A percentile compares a stretch with the other conserved stretches of the same genome.
Evolutionary conservation across 2,888 invertebrate species (phyloP).

Genomic region (Sarcophaga rosellei): DNA sequence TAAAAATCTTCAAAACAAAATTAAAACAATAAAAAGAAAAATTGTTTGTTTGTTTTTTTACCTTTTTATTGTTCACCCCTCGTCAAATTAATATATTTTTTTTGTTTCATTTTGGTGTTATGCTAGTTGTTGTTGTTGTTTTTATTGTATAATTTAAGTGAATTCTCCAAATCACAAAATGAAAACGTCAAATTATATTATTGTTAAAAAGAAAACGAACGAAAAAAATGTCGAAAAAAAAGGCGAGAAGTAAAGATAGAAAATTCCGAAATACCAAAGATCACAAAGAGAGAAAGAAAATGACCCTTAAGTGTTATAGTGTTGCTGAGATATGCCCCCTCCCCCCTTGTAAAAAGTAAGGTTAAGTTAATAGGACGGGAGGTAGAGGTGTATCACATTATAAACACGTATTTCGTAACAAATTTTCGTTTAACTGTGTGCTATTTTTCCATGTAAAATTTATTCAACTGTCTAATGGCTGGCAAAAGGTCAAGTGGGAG

Average conservation of each 20-base stretch:
- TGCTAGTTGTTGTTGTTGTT: slow-evolving; percentile 30
- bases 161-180: slow-evolving; percentile 61
- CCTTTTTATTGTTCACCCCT: slow-evolving; percentile 58
- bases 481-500: slow-evolving; percentile 67
- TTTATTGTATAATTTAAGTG: slow-evolving; percentile 37
- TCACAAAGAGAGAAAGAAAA: slow-evolving; percentile 10
- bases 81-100: slow-evolving; percentile 61
- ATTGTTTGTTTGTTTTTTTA: slow-evolving; percentile 14
- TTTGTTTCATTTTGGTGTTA: slow-evolving; percentile 27
- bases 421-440: slow-evolving; percentile 1
- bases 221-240: neutral
- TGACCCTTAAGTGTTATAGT: slow-evolving; percentile 62
- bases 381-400: neutral
- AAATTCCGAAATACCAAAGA: slow-evolving; percentile 25
- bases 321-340: neutral
- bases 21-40: slow-evolving; percentile 16
- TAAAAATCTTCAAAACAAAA: slow-evolving; percentile 19
- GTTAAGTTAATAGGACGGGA: neutral
- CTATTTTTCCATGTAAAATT: slow-evolving; percentile 27
- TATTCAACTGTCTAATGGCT: slow-evolving; percentile 45
- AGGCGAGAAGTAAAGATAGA: neutral
- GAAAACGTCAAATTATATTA: slow-evolving; percentile 67
- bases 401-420: neutral
- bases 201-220: slow-evolving; percentile 35
- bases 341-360: slow-evolving; percentile 6